Conservation (phyloP, 2,888 invertebrate species). For the Hoplodrina blanda region DNA sequence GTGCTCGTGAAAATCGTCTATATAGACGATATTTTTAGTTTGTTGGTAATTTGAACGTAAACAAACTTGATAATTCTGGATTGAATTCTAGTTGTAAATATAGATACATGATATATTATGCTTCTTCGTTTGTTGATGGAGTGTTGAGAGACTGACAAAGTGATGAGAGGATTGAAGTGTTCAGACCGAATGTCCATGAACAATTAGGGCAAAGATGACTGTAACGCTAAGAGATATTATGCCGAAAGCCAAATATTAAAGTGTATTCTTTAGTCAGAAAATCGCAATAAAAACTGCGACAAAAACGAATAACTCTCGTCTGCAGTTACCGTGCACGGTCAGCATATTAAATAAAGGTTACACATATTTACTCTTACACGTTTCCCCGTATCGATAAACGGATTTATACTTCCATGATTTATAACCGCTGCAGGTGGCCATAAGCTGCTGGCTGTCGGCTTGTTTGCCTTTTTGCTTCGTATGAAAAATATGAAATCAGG, state of each 20-base stretch:
- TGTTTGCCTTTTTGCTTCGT: slow-evolving; percentile 45
- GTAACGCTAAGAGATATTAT: not conserved
- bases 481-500: slow-evolving; percentile 40
- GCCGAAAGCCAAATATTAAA: not conserved
- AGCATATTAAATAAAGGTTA: slow-evolving; percentile 40
- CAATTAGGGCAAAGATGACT: not conserved
- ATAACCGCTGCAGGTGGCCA: slow-evolving; percentile 55
- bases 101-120: not conserved
- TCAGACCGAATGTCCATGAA: slow-evolving; percentile 22
- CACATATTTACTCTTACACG: slow-evolving; percentile 30
- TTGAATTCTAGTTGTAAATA: slow-evolving; percentile 32
- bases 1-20: slow-evolving; percentile 59
- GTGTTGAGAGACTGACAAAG: slow-evolving; percentile 7
- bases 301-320: slow-evolving; percentile 3
- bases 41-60: slow-evolving; percentile 44
- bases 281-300: not conserved
- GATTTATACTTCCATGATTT: slow-evolving; percentile 54
- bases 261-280: not conserved
- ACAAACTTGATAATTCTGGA: slow-evolving; percentile 41
- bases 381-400: slow-evolving; percentile 45
- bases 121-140: not conserved
- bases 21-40: slow-evolving; percentile 47
- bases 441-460: slow-evolving; percentile 29
- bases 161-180: slow-evolving; percentile 40
- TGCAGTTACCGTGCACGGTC: slow-evolving; percentile 19